These are phyloP conservation scores for Pteronotus mesoamericanus DNA, from an alignment of 2,797 vertebrate genomes.

Conservation along the genomic window DNA sequence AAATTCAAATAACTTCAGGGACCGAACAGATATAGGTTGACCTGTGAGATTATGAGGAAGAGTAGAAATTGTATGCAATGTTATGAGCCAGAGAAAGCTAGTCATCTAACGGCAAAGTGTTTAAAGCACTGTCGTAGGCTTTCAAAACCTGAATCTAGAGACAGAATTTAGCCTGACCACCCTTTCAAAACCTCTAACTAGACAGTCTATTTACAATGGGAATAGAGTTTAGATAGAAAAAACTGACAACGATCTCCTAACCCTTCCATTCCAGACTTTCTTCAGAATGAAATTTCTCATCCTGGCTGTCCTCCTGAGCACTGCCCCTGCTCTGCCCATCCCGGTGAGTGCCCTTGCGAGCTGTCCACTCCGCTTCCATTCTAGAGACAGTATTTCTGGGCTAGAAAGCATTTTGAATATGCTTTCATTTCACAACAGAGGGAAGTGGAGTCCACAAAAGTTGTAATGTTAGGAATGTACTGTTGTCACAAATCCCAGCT, in stretches of 20 bases:
- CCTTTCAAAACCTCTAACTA: background rate
- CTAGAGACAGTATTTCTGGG: background rate
- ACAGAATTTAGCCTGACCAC: background rate
- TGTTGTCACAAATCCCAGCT: background rate
- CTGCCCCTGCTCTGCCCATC: background rate
- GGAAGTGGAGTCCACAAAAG: background rate
- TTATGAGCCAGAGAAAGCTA: background rate
- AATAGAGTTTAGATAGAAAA: background rate
- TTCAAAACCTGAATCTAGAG: background rate
- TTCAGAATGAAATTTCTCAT: constrained; percentile 47
- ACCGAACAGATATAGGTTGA: background rate
- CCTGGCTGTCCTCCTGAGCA: constrained; percentile 21
- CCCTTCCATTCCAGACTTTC: constrained; percentile 11
- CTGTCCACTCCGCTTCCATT: background rate
- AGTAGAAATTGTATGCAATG: background rate
- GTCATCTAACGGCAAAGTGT: background rate
- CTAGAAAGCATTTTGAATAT: background rate
- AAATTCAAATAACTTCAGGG: background rate
- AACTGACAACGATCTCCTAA: background rate
- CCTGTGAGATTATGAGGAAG: background rate
- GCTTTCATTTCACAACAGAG: background rate
- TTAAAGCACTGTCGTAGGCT: background rate
- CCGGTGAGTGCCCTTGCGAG: constrained; percentile 31
- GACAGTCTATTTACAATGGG: background rate
- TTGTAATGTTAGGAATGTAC: background rate